Conservation (phyloP, 2,797 vertebrate genomes). For the Malurus leucopterus region DNA sequence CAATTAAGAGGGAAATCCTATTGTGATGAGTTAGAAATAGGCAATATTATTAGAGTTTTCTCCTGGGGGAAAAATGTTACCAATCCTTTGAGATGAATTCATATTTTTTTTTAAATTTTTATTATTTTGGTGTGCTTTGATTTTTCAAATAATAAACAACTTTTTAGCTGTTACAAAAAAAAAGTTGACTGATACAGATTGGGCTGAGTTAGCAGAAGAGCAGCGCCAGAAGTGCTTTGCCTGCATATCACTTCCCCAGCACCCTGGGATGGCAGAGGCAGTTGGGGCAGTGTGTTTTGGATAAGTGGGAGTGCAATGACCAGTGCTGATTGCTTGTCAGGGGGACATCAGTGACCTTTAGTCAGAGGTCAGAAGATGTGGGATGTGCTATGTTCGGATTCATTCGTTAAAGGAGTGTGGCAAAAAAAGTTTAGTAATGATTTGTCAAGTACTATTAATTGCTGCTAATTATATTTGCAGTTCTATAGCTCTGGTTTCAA, state of each 20-base stretch:
- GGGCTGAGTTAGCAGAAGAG: neutral
- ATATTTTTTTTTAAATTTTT: too few relatives aligned
- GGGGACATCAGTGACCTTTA: slow-evolving; percentile 52
- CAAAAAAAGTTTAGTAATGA: slow-evolving; percentile 52
- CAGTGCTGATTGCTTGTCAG: slow-evolving; percentile 50
- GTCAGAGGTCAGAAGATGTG: slow-evolving; percentile 47
- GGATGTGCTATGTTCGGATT: slow-evolving; percentile 9
- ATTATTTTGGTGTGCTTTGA: neutral
- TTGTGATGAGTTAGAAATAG: neutral
- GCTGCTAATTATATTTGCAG: slow-evolving; percentile 42
- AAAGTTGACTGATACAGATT: neutral
- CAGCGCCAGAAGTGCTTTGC: neutral
- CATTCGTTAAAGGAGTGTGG: slow-evolving; percentile 24
- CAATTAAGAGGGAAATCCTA: neutral
- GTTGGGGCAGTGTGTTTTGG: slow-evolving; percentile 28
- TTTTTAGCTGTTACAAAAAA: neutral
- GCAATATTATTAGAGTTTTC: neutral
- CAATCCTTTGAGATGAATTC: neutral
- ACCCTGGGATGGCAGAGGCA: neutral
- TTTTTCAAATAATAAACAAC: neutral
- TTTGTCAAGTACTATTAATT: slow-evolving; percentile 62
- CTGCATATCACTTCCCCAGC: neutral
- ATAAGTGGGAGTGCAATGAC: slow-evolving; percentile 62
- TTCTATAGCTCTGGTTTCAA: slow-evolving; percentile 41
- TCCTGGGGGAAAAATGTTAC: neutral